Evolutionary conservation across 1,140 invertebrate genomes (phyloP).

Genomic region (Drosophila melanogaster): DNA sequence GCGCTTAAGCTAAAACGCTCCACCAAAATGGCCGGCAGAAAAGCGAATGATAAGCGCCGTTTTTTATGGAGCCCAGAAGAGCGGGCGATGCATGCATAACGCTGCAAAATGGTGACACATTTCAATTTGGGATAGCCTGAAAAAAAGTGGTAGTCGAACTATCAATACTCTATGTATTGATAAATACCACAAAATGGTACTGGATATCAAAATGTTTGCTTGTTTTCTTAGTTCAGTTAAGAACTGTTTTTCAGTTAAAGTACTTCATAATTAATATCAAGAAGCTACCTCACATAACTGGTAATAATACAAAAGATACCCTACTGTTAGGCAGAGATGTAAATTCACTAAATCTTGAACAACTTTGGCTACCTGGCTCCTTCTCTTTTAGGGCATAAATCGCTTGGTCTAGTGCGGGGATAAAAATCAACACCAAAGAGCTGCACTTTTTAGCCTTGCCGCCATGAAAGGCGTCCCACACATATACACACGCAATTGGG

Average conservation of each 20-base stretch:
- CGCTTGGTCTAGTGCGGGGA: constrained; percentile 5
- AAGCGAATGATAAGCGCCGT: constrained; percentile 38
- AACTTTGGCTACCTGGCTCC: background rate
- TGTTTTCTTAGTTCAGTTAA: too few species aligned
- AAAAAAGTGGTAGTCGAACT: background rate
- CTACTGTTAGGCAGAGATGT: background rate
- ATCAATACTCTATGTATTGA: constrained; percentile 4
- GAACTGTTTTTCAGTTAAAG: too few species aligned
- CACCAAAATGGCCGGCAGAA: constrained; percentile 47
- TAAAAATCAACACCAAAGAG: constrained; percentile 30
- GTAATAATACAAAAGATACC: background rate
- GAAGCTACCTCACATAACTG: background rate
- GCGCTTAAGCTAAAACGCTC: constrained; percentile 64
- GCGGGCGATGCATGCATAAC: constrained; percentile 44
- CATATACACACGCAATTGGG: constrained; percentile 5
- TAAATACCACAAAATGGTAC: too few species aligned
- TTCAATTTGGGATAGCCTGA: constrained; percentile 54
- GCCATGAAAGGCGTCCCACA: constrained; percentile 15
- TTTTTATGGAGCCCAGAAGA: constrained; percentile 41
- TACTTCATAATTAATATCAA: too few species aligned
- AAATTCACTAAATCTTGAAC: constrained; percentile 8
- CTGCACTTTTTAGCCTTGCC: constrained; percentile 22
- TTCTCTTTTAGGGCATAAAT: constrained; percentile 27
- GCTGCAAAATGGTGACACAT: constrained; percentile 71
- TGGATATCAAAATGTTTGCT: too few species aligned